Percentiles rank a stretch among this genome's conserved stretches.
These are phyloP conservation scores for Glaucidium brasilianum DNA, from an alignment of 2,113 vertebrate genomes.

Conservation along the genomic window DNA sequence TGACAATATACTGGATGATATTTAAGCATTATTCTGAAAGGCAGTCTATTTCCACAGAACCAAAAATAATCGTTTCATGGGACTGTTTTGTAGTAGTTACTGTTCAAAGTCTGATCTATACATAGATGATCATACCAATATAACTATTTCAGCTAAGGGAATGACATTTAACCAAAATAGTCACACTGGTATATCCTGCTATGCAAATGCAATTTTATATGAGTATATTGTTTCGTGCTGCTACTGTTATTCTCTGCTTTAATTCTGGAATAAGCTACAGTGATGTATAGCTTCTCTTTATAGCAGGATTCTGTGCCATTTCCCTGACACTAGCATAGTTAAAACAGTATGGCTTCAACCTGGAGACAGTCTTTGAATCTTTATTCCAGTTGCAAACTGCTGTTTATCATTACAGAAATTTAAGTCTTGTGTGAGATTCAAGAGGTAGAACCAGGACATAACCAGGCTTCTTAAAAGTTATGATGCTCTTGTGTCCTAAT, in stretches of 20 bases:
- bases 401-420: not conserved
- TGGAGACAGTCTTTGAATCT: not conserved
- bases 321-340: not conserved
- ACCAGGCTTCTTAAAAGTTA: not conserved
- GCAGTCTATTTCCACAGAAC: not conserved
- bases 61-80: not conserved
- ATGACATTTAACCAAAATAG: conserved; percentile 6
- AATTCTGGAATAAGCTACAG: not conserved
- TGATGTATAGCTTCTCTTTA: not conserved
- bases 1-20: conserved; percentile 35
- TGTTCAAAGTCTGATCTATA: not conserved
- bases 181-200: not conserved
- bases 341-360: not conserved
- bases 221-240: not conserved
- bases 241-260: not conserved
- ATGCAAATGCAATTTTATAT: not conserved
- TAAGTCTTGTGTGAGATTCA: not conserved
- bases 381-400: not conserved
- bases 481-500: not conserved
- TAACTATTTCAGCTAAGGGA: not conserved
- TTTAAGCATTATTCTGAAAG: conserved; percentile 26
- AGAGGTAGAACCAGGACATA: not conserved
- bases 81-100: conserved; percentile 20
- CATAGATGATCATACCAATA: not conserved
- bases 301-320: not conserved